Percentiles rank a stretch among this genome's conserved stretches.
These are phyloP conservation scores for Dexiosoma caninum DNA, from an alignment of 2,888 invertebrate species.

Conservation along the genomic window DNA sequence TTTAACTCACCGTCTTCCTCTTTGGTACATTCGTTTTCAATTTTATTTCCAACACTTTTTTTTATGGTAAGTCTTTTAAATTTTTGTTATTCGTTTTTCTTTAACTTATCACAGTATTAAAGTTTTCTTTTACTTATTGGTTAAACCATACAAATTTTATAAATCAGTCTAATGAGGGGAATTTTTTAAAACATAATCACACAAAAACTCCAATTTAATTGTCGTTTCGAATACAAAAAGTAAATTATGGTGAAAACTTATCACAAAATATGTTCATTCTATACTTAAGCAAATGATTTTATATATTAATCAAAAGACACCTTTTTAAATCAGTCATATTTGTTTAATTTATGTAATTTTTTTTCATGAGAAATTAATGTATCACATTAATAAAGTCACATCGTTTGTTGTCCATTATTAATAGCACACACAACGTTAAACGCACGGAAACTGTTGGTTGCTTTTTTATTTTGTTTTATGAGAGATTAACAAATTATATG, in stretches of 20 bases:
- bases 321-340: conserved; percentile 51
- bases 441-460: neutral
- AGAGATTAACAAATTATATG: conserved; percentile 49
- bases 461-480: neutral
- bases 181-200: conserved; percentile 53
- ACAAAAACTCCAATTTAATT: conserved; percentile 59
- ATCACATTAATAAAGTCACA: conserved; percentile 56
- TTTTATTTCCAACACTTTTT: too few relatives aligned
- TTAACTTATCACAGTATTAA: conserved; percentile 57
- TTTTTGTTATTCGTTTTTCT: neutral
- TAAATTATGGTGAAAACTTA: conserved; percentile 45
- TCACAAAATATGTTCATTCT: conserved; percentile 58
- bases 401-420: conserved; percentile 33
- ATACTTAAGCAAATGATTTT: conserved; percentile 36
- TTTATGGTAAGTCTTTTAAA: too few relatives aligned
- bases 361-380: conserved; percentile 27
- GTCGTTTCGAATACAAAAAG: conserved; percentile 3
- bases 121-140: conserved; percentile 45
- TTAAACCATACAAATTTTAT: conserved; percentile 57
- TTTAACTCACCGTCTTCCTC: conserved; percentile 3
- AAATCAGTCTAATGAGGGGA: conserved; percentile 57
- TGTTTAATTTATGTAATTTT: conserved; percentile 26
- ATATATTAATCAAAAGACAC: conserved; percentile 47
- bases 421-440: neutral
- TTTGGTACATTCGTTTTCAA: conserved; percentile 19